phyloP scores from a whole-genome alignment of 2,797 vertebrate genomes.

The Luscinia luscinia region DNA sequence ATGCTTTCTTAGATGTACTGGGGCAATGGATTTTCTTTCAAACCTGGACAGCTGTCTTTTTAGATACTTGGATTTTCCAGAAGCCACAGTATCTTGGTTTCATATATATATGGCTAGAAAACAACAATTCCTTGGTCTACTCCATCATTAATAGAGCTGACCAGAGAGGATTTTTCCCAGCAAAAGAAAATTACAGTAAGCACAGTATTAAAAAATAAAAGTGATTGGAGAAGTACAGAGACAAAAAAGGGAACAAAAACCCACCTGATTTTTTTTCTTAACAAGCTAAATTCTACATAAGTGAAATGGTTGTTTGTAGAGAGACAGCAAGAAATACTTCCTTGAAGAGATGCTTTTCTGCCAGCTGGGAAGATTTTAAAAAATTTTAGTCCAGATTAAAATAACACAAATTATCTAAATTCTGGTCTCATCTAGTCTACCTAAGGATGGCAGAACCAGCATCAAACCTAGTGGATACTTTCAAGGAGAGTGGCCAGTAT shows the following conservation, averaged over 20 bases:
- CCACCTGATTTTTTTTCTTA: background rate
- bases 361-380: background rate
- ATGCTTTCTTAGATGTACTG: background rate
- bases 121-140: background rate
- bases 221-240: background rate
- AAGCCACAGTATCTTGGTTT: background rate
- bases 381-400: background rate
- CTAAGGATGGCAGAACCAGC: background rate
- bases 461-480: background rate
- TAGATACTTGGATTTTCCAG: background rate
- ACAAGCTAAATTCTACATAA: background rate
- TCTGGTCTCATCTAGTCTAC: background rate
- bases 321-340: background rate
- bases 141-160: background rate
- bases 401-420: background rate
- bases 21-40: background rate
- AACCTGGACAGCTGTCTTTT: background rate
- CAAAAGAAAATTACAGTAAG: background rate
- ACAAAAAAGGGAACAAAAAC: background rate
- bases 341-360: background rate
- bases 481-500: background rate
- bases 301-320: background rate
- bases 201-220: background rate
- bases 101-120: background rate
- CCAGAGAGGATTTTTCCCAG: background rate